A percentile compares a stretch with the other conserved stretches of the same genome.
Evolutionary conservation across 2,113 vertebrate genomes (phyloP).

Genomic region (Jaculus jaculus): DNA sequence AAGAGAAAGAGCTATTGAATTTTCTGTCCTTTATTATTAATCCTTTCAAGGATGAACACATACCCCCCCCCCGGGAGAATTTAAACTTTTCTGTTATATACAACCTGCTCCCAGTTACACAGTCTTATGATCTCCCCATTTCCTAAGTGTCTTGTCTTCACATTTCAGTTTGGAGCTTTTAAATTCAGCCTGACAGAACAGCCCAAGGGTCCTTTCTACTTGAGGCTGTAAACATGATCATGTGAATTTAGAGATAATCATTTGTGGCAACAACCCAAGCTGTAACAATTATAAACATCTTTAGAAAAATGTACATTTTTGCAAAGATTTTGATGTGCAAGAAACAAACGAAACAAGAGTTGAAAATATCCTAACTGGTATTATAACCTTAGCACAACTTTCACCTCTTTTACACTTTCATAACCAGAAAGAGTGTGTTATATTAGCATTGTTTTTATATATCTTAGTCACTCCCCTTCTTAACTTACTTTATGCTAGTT

Average conservation of each 20-base stretch:
- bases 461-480: not conserved
- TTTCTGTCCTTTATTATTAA: not conserved
- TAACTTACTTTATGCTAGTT: constrained; percentile 59
- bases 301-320: constrained; percentile 13
- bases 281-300: constrained; percentile 1
- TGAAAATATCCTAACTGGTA: constrained; percentile 17
- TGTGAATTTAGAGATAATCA: not conserved
- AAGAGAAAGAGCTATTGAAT: not conserved
- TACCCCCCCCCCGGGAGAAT: not conserved
- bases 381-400: not conserved
- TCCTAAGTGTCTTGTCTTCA: not conserved
- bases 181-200: constrained; percentile 15
- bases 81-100: not conserved
- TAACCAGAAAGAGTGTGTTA: constrained; percentile 56
- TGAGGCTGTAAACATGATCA: not conserved
- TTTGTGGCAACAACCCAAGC: accelerated
- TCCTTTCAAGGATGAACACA: not conserved
- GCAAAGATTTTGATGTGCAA: constrained; percentile 9
- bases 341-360: not conserved
- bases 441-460: not conserved
- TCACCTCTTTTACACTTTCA: not conserved
- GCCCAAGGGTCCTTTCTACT: not conserved
- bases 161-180: constrained; percentile 33
- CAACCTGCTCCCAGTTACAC: not conserved
- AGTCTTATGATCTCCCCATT: not conserved